Percentiles rank a stretch among this genome's conserved stretches.
Evolutionary conservation across 2,888 invertebrate genomes (phyloP).

Genomic region (Stegana nigrithorax): DNA sequence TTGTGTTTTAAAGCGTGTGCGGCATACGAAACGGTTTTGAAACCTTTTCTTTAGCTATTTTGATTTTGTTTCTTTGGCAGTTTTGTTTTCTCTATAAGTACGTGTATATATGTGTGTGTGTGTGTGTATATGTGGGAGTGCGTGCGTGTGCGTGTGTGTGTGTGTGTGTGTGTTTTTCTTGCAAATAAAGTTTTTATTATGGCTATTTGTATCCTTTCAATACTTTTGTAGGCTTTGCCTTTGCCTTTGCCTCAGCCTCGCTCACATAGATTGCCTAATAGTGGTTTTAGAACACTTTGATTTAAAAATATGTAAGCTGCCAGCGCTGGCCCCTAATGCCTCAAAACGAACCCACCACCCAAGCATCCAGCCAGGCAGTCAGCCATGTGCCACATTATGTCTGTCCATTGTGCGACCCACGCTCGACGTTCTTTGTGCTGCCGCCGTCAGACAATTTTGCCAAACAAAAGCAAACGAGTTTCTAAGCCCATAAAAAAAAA

Average conservation of each 20-base stretch:
- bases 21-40: constrained; percentile 3
- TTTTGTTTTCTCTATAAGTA: background rate
- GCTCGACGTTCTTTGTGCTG: background rate
- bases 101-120: no score
- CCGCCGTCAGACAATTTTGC: background rate
- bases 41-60: background rate
- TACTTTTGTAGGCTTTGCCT: background rate
- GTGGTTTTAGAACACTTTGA: constrained; percentile 47
- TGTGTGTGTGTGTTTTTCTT: constrained; percentile 34
- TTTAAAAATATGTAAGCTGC: constrained; percentile 59
- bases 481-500: background rate
- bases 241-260: no score
- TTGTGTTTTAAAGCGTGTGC: constrained; percentile 3
- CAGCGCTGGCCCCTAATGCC: no score
- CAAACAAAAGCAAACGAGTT: background rate
- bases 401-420: constrained; percentile 35
- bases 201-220: constrained; percentile 51
- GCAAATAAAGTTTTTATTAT: constrained; percentile 57
- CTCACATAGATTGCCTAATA: constrained; percentile 49
- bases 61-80: constrained; percentile 25
- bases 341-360: no score
- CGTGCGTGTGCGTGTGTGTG: background rate
- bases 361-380: no score
- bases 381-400: no score
- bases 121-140: no score